Evolutionary conservation across 2,113 vertebrate genomes (phyloP).

Genomic region (Chitala chitala): DNA sequence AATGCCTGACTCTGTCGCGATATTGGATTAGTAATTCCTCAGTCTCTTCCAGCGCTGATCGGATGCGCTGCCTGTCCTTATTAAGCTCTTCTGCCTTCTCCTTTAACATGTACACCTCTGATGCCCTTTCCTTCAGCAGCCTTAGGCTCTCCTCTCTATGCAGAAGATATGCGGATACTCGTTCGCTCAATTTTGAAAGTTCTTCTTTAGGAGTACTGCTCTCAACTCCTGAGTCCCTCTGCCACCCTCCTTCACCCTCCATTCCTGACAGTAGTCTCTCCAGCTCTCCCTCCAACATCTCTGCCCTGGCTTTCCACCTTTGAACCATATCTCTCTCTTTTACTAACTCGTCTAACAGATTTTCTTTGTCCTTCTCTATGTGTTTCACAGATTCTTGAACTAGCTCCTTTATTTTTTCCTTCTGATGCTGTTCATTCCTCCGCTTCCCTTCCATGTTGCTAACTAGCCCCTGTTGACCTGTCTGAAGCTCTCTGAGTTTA

Average conservation of each 20-base stretch:
- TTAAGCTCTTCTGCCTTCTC: constrained; percentile 43
- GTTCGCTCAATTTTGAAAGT: background rate
- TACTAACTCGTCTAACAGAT: background rate
- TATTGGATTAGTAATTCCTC: constrained; percentile 46
- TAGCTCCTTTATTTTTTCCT: background rate
- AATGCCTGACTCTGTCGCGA: constrained; percentile 34
- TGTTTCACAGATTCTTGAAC: background rate
- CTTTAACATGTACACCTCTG: constrained; percentile 42
- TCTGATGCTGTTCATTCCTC: background rate
- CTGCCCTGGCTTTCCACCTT: constrained; percentile 1
- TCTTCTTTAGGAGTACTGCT: background rate
- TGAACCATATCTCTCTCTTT: background rate
- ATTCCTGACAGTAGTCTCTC: background rate
- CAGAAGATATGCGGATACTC: constrained; percentile 24
- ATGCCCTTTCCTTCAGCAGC: constrained; percentile 37
- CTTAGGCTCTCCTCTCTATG: constrained; percentile 35
- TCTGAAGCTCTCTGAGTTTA: constrained; percentile 3
- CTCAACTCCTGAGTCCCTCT: background rate
- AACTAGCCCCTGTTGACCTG: background rate
- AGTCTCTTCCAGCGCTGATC: constrained; percentile 45
- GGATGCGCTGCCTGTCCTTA: constrained; percentile 42
- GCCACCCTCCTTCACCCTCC: background rate
- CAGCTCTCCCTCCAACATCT: background rate
- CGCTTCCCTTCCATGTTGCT: background rate
- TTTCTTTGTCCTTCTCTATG: constrained; percentile 1